Percentiles rank a stretch among this genome's conserved stretches.
Conservation (phyloP, 2,888 invertebrate genomes). For the Bombyx huttoni region DNA sequence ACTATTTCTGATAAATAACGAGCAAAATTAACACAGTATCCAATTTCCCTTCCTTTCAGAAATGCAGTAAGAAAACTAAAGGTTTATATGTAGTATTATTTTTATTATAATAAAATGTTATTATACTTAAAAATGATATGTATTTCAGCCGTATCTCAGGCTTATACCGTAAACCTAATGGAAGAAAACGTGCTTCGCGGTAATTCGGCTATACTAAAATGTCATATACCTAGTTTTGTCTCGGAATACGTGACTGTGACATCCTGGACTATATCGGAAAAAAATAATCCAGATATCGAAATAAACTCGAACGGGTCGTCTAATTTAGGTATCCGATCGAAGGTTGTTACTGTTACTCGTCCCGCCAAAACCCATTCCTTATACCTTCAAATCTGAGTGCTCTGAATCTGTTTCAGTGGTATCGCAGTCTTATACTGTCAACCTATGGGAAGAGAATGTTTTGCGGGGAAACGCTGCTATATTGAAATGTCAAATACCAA, state of each 20-base stretch:
- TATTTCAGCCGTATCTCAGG: constrained; percentile 88
- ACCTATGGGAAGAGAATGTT: constrained; percentile 94
- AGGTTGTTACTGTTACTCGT: neutral
- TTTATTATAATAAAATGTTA: neutral
- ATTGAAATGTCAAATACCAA: constrained; percentile 93
- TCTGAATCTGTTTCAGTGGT: constrained; percentile 78
- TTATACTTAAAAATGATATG: neutral
- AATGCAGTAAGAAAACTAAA: neutral
- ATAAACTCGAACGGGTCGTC: constrained; percentile 45
- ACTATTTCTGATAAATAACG: constrained; percentile 11
- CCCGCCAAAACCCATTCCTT: constrained; percentile 9
- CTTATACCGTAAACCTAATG: constrained; percentile 91
- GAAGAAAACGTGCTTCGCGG: constrained; percentile 92
- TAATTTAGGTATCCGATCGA: constrained; percentile 37
- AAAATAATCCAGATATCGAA: constrained; percentile 68
- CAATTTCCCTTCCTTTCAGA: neutral
- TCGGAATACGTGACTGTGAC: constrained; percentile 90
- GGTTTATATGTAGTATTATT: no score
- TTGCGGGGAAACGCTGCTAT: constrained; percentile 91
- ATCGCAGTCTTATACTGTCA: constrained; percentile 88
- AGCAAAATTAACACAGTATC: neutral
- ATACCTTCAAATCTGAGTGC: neutral
- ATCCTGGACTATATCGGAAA: constrained; percentile 88
- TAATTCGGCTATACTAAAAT: constrained; percentile 91
- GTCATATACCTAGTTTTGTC: constrained; percentile 94